Evolutionary conservation across 2,888 invertebrate species (phyloP).

Genomic region (Pristionchus japonicus): DNA sequence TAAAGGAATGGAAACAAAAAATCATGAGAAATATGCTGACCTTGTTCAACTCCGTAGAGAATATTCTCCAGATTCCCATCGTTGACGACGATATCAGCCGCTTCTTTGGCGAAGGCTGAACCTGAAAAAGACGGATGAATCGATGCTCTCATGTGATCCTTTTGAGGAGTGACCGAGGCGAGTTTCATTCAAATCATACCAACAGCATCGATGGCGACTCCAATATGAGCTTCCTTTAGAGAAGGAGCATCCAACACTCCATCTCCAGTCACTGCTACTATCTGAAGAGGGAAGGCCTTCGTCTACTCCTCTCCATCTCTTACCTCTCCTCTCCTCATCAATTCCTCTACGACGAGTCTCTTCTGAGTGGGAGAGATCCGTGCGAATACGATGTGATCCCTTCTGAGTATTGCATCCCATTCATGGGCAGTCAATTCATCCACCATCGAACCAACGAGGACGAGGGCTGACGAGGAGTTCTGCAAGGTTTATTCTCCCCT

Average conservation of each 20-base stretch:
- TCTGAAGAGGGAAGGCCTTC: not conserved
- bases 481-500: too few relatives aligned
- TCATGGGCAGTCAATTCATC: constrained; percentile 43
- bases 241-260: constrained; percentile 59
- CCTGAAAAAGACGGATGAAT: constrained; percentile 39
- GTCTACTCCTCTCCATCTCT: not conserved
- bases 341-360: constrained; percentile 26
- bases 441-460: constrained; percentile 36
- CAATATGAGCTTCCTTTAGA: constrained; percentile 60
- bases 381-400: constrained; percentile 43
- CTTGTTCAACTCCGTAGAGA: constrained; percentile 51
- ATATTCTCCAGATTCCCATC: constrained; percentile 53
- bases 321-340: constrained; percentile 33
- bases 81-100: constrained; percentile 57
- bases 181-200: constrained; percentile 46
- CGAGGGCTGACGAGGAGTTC: not conserved
- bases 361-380: constrained; percentile 46
- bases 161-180: too few relatives aligned
- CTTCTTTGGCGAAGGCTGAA: constrained; percentile 60
- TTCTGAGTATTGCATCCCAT: constrained; percentile 48
- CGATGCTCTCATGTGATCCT: too few relatives aligned
- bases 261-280: constrained; percentile 55
- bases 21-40: not conserved
- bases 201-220: constrained; percentile 57
- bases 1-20: too few relatives aligned